Conservation (phyloP, 2,113 vertebrate species). For the Nannobrachium achirus region DNA sequence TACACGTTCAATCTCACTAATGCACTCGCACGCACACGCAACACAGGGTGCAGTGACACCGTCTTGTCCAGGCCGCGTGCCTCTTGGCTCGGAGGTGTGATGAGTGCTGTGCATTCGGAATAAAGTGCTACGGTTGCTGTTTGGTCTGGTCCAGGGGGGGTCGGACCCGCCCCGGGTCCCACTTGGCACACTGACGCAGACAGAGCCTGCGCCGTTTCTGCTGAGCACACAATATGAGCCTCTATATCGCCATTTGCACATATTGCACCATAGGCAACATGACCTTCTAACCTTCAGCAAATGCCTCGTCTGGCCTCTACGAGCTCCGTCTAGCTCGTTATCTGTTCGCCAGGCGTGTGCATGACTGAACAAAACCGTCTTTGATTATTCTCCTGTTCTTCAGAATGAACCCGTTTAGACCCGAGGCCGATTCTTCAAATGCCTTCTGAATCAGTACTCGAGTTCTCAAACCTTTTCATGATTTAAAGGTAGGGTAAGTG, state of each 20-base stretch:
- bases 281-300: constrained; percentile 69
- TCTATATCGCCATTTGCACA: constrained; percentile 73
- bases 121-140: constrained; percentile 66
- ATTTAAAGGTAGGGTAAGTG: no score
- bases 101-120: constrained; percentile 43
- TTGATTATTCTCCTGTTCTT: no score
- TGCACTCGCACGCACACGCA: constrained; percentile 24
- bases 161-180: constrained; percentile 32
- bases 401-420: no score
- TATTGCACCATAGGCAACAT: constrained; percentile 59
- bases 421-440: no score
- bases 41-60: constrained; percentile 19
- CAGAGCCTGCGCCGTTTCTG: constrained; percentile 46
- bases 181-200: constrained; percentile 68
- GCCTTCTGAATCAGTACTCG: no score
- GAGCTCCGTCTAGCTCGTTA: background rate
- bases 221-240: constrained; percentile 66
- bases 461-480: no score
- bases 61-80: constrained; percentile 23
- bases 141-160: constrained; percentile 39
- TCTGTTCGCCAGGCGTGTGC: background rate
- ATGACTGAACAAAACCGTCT: no score
- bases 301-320: background rate
- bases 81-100: constrained; percentile 39
- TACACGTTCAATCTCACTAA: no score